Evolutionary conservation across 2,113 vertebrate genomes (phyloP), one percentile per base, ranked within the genome.

Genomic region (Ariopsis seemanni): DNA sequence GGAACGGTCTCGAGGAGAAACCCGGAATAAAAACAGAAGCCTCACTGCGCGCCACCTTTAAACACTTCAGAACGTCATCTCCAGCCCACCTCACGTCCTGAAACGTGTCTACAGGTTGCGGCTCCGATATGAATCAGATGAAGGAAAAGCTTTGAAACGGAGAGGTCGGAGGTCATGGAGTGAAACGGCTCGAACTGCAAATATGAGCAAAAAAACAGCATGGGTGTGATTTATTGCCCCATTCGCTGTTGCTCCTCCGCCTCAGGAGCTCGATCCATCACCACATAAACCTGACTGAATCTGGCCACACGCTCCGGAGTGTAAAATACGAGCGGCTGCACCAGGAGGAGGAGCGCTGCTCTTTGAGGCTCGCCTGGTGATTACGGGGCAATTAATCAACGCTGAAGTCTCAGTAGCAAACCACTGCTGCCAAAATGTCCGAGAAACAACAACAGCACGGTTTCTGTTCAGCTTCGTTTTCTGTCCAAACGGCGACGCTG

Each of bases 171-270:
- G 85, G 65, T 27, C 20, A 77, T 7, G 8, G 7, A 57, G 60
- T 30, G 58, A 75, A 85, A 72, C 5, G 7, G 58, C 62, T 48
- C n/a, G 17, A 27, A 78, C 63, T 52, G 65, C 27, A 79, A 55
- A 58, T 34, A 52, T 84, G 57, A 63, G 58, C 86, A 55, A 22
- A 65, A 75, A 65, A 74, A 7, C 10, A 9, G 30, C 11, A 14
- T 5, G 8, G 25, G 42, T 30, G 53, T 90, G 89, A 91, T 92
- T 90, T 84, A 91, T 87, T 18, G 25, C 74, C 30, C 57, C 48
- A 57, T 72, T 84, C 60, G 8, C 75, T 18, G 55, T 42, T 42
- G 30, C 25, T 12, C 22, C 81, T 62, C 87, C 75, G 69, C 34
- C 48, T 60, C 60, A 20, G 80, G n/a, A 69, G 78, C 85, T 62